phyloP scores from a whole-genome alignment of 2,797 vertebrate species.

The Borostomias antarcticus region DNA sequence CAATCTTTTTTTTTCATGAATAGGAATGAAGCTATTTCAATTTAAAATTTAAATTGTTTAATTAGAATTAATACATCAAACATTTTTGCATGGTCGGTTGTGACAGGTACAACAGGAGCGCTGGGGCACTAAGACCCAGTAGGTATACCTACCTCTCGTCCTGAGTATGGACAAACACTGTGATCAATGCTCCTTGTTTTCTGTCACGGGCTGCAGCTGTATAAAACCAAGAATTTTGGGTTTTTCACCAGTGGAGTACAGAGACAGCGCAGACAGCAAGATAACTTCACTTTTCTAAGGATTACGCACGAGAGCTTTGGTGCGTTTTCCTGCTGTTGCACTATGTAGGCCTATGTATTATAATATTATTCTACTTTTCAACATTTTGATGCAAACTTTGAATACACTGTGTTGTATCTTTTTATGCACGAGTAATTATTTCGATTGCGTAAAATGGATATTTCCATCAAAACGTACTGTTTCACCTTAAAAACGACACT shows the following conservation, averaged over 20 bases:
- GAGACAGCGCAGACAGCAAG: neutral
- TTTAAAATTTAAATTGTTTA: too few relatives aligned
- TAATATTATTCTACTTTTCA: too few relatives aligned
- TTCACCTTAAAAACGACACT: neutral
- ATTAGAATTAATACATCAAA: too few relatives aligned
- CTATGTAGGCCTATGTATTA: too few relatives aligned
- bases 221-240: constrained; percentile 16
- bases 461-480: neutral
- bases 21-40: too few relatives aligned
- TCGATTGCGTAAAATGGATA: constrained; percentile 1
- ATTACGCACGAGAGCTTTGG: neutral
- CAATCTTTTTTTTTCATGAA: too few relatives aligned
- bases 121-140: constrained; percentile 10
- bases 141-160: neutral
- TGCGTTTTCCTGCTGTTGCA: neutral
- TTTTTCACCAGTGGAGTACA: neutral
- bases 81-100: neutral
- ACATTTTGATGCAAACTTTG: neutral
- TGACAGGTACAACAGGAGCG: neutral
- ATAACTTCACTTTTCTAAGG: neutral
- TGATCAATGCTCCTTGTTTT: constrained; percentile 17
- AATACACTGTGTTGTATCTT: neutral
- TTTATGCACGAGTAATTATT: neutral
- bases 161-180: constrained; percentile 6
- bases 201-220: constrained; percentile 9